phyloP scores from a whole-genome alignment of 2,888 invertebrate genomes.

The Nineta flava region DNA sequence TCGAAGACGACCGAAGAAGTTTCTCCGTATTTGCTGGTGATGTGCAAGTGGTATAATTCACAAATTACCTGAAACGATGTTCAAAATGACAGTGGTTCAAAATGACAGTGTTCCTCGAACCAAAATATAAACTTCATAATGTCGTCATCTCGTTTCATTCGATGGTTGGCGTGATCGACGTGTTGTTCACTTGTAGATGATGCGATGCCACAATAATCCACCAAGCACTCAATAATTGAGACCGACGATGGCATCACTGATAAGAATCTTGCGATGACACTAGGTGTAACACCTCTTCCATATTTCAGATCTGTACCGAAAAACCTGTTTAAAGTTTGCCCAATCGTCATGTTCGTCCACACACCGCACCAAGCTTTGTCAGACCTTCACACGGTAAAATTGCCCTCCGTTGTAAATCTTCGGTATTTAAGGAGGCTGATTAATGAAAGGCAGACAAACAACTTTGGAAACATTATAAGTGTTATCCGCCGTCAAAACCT shows the following conservation, averaged over 20 bases:
- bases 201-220: background rate
- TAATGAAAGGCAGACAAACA: background rate
- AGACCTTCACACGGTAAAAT: background rate
- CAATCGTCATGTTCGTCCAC: background rate
- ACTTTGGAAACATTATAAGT: background rate
- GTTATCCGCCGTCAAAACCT: background rate
- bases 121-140: background rate
- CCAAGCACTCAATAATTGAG: background rate
- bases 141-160: background rate
- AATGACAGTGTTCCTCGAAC: background rate
- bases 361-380: background rate
- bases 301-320: background rate
- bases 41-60: background rate
- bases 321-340: background rate
- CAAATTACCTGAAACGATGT: background rate
- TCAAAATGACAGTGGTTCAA: background rate
- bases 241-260: background rate
- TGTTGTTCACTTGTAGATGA: background rate
- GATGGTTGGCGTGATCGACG: background rate
- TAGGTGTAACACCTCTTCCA: background rate
- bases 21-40: background rate
- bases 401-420: background rate
- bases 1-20: background rate
- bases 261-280: background rate
- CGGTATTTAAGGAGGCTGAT: background rate